phyloP scores from a whole-genome alignment of 2,113 vertebrate species.

The Odobenus rosmarus region DNA sequence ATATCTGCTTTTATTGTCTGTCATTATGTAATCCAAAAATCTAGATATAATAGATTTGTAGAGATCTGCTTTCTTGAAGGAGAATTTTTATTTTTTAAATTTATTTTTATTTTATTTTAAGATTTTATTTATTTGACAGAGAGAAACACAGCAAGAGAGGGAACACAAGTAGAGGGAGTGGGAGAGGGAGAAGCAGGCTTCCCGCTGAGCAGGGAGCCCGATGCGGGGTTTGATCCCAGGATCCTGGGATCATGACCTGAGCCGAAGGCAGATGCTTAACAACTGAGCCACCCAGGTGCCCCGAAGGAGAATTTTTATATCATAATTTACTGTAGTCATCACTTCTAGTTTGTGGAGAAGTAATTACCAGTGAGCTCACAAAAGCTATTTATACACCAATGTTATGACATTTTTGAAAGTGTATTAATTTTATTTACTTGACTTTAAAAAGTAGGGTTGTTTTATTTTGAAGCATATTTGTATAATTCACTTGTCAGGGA shows the following conservation, averaged over 20 bases:
- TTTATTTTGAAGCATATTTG: slow-evolving; percentile 45
- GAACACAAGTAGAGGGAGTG: no score
- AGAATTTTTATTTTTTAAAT: not conserved
- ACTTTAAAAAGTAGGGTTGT: slow-evolving; percentile 9
- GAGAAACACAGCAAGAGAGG: no score
- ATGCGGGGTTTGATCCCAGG: no score
- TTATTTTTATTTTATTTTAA: no score
- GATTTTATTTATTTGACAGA: no score
- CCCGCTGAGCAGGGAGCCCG: no score
- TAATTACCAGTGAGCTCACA: slow-evolving; percentile 13
- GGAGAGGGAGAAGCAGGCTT: no score
- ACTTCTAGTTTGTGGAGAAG: slow-evolving; percentile 6
- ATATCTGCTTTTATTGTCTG: not conserved
- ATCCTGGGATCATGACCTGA: no score
- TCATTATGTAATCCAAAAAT: not conserved
- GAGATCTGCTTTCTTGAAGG: not conserved
- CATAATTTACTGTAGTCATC: slow-evolving; percentile 16
- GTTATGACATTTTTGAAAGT: slow-evolving; percentile 14
- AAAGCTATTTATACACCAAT: not conserved
- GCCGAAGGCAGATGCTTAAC: no score
- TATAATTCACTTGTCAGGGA: not conserved
- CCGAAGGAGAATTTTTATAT: not conserved
- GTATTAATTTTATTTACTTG: slow-evolving; percentile 17
- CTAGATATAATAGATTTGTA: not conserved
- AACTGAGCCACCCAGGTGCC: no score